A percentile compares a stretch with the other conserved stretches of the same genome.
Conservation (phyloP, 2,113 vertebrate species). For the Microtus richardsoni region DNA sequence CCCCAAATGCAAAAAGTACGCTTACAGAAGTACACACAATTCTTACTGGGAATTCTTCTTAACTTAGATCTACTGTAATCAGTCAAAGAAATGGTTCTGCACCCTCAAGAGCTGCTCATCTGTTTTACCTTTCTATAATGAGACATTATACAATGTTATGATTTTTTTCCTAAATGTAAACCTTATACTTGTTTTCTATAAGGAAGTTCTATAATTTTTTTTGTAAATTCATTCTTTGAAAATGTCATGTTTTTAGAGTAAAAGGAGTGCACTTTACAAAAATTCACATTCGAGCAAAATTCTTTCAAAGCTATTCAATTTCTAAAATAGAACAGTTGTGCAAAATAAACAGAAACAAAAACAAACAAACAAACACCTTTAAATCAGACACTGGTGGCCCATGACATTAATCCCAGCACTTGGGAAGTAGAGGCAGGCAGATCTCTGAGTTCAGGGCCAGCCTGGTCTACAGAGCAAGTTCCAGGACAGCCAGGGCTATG, state of each 20-base stretch:
- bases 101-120: not conserved
- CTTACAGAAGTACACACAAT: not conserved
- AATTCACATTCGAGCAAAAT: not conserved
- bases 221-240: not conserved
- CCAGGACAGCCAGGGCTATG: not conserved
- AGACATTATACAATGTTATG: not conserved
- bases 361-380: not conserved
- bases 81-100: not conserved
- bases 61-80: not conserved
- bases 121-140: not conserved
- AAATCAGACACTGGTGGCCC: not conserved
- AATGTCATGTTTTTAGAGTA: not conserved
- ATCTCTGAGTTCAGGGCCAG: not conserved
- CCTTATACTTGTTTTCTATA: not conserved
- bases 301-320: not conserved
- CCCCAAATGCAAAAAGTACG: not conserved
- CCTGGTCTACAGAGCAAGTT: not conserved
- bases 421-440: not conserved
- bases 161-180: constrained; percentile 6
- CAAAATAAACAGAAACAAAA: too few species aligned
- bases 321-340: not conserved
- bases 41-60: not conserved
- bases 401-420: not conserved
- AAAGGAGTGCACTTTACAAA: constrained; percentile 37
- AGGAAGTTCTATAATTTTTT: not conserved